Conservation (phyloP, 1,140 invertebrate species). For the Drosophila arawakana region DNA sequence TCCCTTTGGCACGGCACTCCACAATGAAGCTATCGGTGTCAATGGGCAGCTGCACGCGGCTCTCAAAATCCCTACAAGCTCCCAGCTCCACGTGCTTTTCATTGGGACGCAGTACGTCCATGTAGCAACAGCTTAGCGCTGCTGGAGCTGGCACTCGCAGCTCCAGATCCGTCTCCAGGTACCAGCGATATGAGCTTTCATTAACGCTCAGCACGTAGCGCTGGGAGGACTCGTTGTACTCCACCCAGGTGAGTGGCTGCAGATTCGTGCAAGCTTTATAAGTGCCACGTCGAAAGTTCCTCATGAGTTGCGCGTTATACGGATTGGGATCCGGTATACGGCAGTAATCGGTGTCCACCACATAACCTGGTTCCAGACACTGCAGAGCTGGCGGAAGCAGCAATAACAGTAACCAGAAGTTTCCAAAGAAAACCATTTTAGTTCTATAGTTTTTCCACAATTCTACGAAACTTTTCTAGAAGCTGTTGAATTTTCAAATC, state of each 20-base stretch:
- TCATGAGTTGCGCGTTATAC: slow-evolving; percentile 86
- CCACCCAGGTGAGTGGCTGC: slow-evolving; percentile 84
- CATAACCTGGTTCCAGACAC: slow-evolving; percentile 72
- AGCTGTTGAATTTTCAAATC: too few relatives aligned
- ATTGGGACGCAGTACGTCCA: slow-evolving; percentile 75
- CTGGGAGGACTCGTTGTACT: slow-evolving; percentile 53
- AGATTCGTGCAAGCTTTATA: slow-evolving; percentile 86
- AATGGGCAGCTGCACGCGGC: slow-evolving; percentile 66
- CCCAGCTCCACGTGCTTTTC: not conserved
- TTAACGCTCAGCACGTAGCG: slow-evolving; percentile 63
- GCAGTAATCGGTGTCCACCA: slow-evolving; percentile 88
- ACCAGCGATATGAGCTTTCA: slow-evolving; percentile 63
- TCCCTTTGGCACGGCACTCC: slow-evolving; percentile 73
- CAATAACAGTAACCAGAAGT: not conserved
- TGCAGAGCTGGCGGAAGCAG: not conserved
- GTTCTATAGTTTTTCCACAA: too few relatives aligned
- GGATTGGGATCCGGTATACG: slow-evolving; percentile 88
- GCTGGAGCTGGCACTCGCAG: slow-evolving; percentile 1
- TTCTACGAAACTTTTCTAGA: too few relatives aligned
- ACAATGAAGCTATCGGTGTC: slow-evolving; percentile 85
- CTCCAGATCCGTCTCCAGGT: slow-evolving; percentile 51
- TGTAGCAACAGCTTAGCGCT: slow-evolving; percentile 85
- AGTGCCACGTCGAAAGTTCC: slow-evolving; percentile 86
- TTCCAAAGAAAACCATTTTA: not conserved
- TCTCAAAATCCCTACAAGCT: slow-evolving; percentile 71